These are phyloP conservation scores for Datnioides undecimradiatus DNA, from an alignment of 2,113 vertebrate species.

Conservation along the genomic window DNA sequence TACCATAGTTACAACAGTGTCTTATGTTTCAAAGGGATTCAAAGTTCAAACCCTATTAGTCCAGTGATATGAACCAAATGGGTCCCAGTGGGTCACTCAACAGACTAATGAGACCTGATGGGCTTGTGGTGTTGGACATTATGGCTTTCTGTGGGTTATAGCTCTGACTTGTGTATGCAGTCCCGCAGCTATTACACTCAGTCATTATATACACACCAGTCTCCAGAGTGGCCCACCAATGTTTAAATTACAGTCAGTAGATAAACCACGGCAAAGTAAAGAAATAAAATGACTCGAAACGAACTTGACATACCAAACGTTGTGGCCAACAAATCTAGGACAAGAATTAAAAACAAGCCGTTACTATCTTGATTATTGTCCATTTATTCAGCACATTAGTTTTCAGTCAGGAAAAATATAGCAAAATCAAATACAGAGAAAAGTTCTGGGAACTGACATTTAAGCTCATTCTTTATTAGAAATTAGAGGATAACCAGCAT, in stretches of 20 bases:
- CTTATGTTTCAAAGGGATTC: constrained; percentile 29
- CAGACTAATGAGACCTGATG: constrained; percentile 58
- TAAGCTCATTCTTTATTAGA: background rate
- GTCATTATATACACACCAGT: constrained; percentile 71
- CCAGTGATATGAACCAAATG: constrained; percentile 46
- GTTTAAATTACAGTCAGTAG: constrained; percentile 71
- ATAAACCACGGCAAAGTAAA: constrained; percentile 73
- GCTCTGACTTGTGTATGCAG: constrained; percentile 54
- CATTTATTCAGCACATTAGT: background rate
- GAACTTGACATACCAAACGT: constrained; percentile 33
- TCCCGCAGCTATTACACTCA: constrained; percentile 64
- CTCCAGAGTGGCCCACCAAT: constrained; percentile 59
- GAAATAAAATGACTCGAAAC: constrained; percentile 55
- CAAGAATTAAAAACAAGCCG: constrained; percentile 4
- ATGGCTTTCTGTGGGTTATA: constrained; percentile 54
- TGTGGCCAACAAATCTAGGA: constrained; percentile 16
- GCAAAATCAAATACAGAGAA: background rate
- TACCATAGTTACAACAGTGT: background rate
- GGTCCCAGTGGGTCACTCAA: constrained; percentile 63
- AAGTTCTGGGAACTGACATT: background rate
- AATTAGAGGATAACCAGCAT: background rate
- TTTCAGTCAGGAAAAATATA: background rate
- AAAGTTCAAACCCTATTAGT: constrained; percentile 23
- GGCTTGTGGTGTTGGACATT: constrained; percentile 49
- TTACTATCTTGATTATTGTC: constrained; percentile 3